Conservation (phyloP, 2,888 invertebrate genomes). For the Amphipyra berbera region DNA sequence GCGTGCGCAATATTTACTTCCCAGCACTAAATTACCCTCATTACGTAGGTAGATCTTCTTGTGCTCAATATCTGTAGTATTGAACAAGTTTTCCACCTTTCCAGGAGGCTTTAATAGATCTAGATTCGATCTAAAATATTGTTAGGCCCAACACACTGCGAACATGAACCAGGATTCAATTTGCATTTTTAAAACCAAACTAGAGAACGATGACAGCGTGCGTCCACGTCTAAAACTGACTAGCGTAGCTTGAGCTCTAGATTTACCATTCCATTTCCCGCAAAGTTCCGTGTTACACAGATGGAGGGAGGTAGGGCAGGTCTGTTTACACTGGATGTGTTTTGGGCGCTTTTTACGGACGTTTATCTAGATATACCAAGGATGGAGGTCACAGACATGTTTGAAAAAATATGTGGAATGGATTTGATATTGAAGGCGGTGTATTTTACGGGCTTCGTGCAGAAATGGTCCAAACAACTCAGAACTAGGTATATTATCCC, state of each 20-base stretch:
- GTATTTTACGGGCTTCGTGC: conserved; percentile 16
- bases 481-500: no score
- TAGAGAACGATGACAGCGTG: conserved; percentile 49
- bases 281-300: conserved; percentile 4
- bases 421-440: conserved; percentile 43
- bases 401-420: conserved; percentile 37
- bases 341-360: conserved; percentile 57
- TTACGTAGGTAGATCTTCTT: no score
- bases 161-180: conserved; percentile 64
- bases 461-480: no score
- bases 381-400: conserved; percentile 43
- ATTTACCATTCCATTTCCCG: conserved; percentile 23
- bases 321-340: conserved; percentile 43
- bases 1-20: no score
- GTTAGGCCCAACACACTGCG: conserved; percentile 39
- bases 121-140: conserved; percentile 33
- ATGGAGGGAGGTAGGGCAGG: conserved; percentile 14
- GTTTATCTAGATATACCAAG: conserved; percentile 62
- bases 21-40: no score
- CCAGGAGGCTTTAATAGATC: background rate
- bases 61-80: no score
- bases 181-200: conserved; percentile 68
- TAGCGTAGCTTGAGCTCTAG: conserved; percentile 26
- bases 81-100: conserved; percentile 41
- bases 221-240: conserved; percentile 40